phyloP scores from a whole-genome alignment of 2,113 vertebrate species.

The Eurypyga helias region DNA sequence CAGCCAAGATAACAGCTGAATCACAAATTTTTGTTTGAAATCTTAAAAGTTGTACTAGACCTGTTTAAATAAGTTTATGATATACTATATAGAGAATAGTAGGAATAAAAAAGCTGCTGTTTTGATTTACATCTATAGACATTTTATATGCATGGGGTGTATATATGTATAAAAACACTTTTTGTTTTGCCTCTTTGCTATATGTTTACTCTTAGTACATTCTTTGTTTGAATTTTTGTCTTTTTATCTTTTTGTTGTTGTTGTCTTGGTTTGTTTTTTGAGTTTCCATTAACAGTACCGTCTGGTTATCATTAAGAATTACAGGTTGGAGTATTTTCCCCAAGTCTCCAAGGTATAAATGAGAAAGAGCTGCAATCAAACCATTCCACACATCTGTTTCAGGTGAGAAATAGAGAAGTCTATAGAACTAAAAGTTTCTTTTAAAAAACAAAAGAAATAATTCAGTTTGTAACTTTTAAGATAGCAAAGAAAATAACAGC shows the following conservation, averaged over 20 bases:
- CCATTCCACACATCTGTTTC: background rate
- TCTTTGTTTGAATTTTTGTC: background rate
- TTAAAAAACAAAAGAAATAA: background rate
- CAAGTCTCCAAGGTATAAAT: background rate
- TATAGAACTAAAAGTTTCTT: background rate
- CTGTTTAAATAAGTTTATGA: background rate
- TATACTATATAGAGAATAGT: background rate
- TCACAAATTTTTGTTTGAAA: background rate
- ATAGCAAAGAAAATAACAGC: background rate
- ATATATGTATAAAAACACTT: background rate
- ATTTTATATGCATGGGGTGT: background rate
- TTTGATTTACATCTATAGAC: background rate
- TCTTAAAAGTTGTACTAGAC: background rate
- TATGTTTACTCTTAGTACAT: background rate
- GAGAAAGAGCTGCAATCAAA: background rate
- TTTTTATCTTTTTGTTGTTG: background rate
- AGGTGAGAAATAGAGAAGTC: background rate
- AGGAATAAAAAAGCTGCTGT: background rate
- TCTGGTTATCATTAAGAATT: background rate
- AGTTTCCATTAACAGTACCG: background rate
- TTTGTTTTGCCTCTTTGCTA: background rate
- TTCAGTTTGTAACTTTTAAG: background rate
- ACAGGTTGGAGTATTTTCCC: background rate
- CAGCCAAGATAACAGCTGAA: background rate
- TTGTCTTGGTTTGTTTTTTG: background rate